These are phyloP conservation scores for Xerus rutilus DNA, from an alignment of 2,797 vertebrate genomes.

Conservation along the genomic window DNA sequence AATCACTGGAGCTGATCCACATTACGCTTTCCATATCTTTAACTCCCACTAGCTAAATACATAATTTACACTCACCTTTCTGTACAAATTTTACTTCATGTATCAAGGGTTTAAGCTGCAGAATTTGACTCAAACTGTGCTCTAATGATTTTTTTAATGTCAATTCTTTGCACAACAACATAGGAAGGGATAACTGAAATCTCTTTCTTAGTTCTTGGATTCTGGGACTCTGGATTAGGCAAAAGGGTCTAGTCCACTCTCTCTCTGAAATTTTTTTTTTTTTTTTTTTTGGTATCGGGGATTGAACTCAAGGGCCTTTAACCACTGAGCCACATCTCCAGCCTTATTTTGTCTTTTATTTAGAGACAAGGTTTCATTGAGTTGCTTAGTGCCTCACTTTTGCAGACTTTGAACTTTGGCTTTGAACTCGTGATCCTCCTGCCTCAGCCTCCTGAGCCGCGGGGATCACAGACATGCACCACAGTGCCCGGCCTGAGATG, in stretches of 20 bases:
- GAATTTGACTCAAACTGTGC: slow-evolving; percentile 7
- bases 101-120: background rate
- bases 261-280: background rate
- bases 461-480: too few species aligned
- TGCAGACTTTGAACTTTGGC: too few species aligned
- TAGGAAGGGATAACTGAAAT: background rate
- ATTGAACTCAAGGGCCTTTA: too few species aligned
- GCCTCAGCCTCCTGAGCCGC: too few species aligned
- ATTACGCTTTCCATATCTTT: background rate
- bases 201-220: background rate
- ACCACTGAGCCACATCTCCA: too few species aligned
- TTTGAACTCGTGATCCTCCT: too few species aligned
- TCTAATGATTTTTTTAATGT: background rate
- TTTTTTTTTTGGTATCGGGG: too few species aligned
- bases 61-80: background rate
- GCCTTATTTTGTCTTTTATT: too few species aligned
- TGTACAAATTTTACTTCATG: slow-evolving; percentile 42
- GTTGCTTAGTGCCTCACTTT: too few species aligned
- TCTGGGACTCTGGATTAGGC: background rate
- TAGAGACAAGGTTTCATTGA: too few species aligned
- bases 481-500: too few species aligned
- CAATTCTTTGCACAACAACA: background rate
- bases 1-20: background rate
- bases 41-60: slow-evolving; percentile 18
- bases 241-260: background rate